Base-by-base conservation (phyloP, 2,888 invertebrate species). In the Eupithecia insigniata region DNA sequence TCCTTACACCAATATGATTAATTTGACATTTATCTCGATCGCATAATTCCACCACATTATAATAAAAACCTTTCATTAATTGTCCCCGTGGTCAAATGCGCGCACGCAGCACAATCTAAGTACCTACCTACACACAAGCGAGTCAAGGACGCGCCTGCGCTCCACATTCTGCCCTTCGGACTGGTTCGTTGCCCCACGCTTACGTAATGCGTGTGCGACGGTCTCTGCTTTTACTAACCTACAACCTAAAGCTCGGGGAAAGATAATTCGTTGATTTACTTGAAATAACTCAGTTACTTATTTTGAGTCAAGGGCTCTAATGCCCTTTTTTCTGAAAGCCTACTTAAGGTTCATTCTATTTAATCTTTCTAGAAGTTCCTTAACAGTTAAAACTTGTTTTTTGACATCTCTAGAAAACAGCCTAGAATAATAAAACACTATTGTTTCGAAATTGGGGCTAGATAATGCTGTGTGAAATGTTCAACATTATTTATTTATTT, bases 121-220 rank as follows among this genome's bases (percentile, higher is more conserved):
- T 39, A 18, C 2, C 43, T n/a, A 46, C n/a, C 8, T 51, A 22
- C 22, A 22, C 46, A 64, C 22, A 34, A 30, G 64, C 22, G 16
- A 36, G n/a, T 64, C 69, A 68, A 70, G 70, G 71, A 73, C 64
- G 36, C 26, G 51, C 12, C 55, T 55, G 71, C 81, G 83, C 78
- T 83, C 87, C 78, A 86, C 78, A 84, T 87, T 80, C 71, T 82
- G 85, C 86, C 87, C 87, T 86, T 85, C 82, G 79, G 76, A 83
- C 85, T 79, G 83, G 83, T 85, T 82, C 60, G 71, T 79, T 70
- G 71, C 65, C 72, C 73, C 71, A 71, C 34, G 65, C 36, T 77
- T 74, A 72, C 69, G 62, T 75, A 75, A 76, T 51, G 22, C 58
- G 22, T 34, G 62, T 66, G 26, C n/a, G 34, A 51, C 64, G 3